Base-by-base conservation (phyloP, 2,888 invertebrate species). In the Athrips mouffetella region DNA sequence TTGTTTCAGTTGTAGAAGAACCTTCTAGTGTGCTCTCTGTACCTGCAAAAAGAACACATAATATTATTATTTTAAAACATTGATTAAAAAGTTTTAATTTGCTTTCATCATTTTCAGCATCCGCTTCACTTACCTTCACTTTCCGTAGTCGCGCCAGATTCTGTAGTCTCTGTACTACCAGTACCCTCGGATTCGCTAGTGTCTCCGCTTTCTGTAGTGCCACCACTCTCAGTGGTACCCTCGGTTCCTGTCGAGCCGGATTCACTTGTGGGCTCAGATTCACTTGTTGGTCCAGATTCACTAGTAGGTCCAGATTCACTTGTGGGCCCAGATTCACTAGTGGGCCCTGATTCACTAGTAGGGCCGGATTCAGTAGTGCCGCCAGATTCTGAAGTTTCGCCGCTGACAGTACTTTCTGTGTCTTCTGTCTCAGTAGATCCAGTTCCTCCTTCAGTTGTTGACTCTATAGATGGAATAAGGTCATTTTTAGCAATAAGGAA, bases 1-100 rank as follows among this genome's bases (percentile, higher is more conserved):
- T 52, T 7, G 50, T 37, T 57, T 62, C 62, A 20, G 62, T 61
- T 11, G 53, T 57, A 13, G 61, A 57, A 18, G 54, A 54, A 11
- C 55, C 49, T 53, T 60, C 61, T 0, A 53, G 18, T 3, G 52
- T 57, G 15, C 54, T 53, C 31, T 58, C 61, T 8, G 63, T 57
- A 51, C 52, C 59, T 59, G 55, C 8, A 54, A 53, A 56, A 65
- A 4, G 59, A 59, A 35, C 20, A 21, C n/a, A 20, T n/a, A 37
- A 20, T 18, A 20, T 10, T 3, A 37, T 7, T 33, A 33, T 5
- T 2, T 31, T 8, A 7, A n/a, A n/a, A n/a, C n/a, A n/a, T n/a
- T n/a, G n/a, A n/a, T n/a, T n/a, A n/a, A n/a, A n/a, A n/a, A n/a
- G n/a, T n/a, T n/a, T n/a, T n/a, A n/a, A n/a, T n/a, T n/a, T n/a